Percentiles rank a stretch among this genome's conserved stretches.
Evolutionary conservation across 2,888 invertebrate species (phyloP).

Genomic region (Folsomia manolachei): DNA sequence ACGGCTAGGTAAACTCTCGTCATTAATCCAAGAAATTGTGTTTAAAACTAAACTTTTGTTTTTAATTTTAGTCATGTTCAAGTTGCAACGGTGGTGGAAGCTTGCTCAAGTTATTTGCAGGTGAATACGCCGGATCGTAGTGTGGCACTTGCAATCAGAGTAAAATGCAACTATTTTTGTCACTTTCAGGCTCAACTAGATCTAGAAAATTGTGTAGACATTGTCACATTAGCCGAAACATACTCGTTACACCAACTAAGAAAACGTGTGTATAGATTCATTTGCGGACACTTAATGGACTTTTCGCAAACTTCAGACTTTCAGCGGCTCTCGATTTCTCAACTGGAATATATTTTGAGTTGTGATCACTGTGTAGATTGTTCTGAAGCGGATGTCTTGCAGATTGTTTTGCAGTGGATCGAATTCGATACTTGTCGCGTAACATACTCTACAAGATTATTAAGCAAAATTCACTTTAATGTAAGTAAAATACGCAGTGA

Average conservation of each 20-base stretch:
- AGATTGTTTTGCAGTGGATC: slow-evolving; percentile 64
- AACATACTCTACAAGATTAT: slow-evolving; percentile 30
- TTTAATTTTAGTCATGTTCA: slow-evolving; percentile 68
- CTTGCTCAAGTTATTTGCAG: slow-evolving; percentile 64
- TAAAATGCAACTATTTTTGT: slow-evolving; percentile 10
- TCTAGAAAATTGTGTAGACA: slow-evolving; percentile 69
- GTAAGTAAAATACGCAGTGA: too few relatives aligned
- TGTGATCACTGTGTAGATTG: slow-evolving; percentile 70
- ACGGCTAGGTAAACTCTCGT: too few relatives aligned
- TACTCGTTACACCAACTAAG: slow-evolving; percentile 63
- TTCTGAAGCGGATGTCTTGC: slow-evolving; percentile 62
- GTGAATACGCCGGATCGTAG: slow-evolving; percentile 40
- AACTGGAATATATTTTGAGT: slow-evolving; percentile 63
- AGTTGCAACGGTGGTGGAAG: slow-evolving; percentile 65
- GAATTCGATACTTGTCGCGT: slow-evolving; percentile 54
- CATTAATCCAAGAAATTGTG: too few relatives aligned
- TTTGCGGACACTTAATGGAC: slow-evolving; percentile 64
- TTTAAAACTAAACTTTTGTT: too few relatives aligned
- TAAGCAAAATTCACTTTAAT: slow-evolving; percentile 46
- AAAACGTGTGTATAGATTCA: slow-evolving; percentile 64
- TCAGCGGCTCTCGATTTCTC: slow-evolving; percentile 61
- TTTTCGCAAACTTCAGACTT: slow-evolving; percentile 63
- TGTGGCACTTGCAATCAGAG: not conserved
- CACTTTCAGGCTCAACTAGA: slow-evolving; percentile 61
- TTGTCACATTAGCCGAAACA: slow-evolving; percentile 67